phyloP scores from a whole-genome alignment of 2,888 invertebrate species.

The Campaea margaritaria region DNA sequence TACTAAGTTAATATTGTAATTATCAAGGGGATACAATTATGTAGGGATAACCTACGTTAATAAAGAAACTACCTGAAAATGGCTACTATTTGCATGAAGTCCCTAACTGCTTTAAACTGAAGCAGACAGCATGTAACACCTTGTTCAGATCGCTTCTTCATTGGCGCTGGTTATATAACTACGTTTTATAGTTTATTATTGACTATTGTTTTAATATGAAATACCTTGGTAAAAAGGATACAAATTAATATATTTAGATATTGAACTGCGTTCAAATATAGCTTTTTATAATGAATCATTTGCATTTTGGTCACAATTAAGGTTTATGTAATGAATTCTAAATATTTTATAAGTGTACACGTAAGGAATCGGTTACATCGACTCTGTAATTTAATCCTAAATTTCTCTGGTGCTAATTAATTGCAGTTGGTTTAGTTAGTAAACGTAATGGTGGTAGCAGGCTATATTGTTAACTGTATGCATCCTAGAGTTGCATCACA shows the following conservation, averaged over 20 bases:
- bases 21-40: not conserved
- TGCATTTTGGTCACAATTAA: constrained; percentile 48
- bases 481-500: constrained; percentile 6
- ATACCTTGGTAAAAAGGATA: constrained; percentile 26
- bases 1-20: constrained; percentile 21
- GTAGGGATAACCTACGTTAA: too few relatives aligned
- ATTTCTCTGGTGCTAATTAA: constrained; percentile 73
- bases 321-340: constrained; percentile 32
- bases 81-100: too few relatives aligned
- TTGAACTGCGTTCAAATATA: constrained; percentile 19
- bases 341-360: constrained; percentile 43
- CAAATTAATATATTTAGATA: constrained; percentile 34
- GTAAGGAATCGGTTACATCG: constrained; percentile 62
- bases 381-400: constrained; percentile 57
- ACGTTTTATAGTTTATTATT: too few relatives aligned
- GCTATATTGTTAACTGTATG: constrained; percentile 12
- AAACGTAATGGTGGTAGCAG: constrained; percentile 27
- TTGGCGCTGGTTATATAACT: too few relatives aligned
- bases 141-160: too few relatives aligned
- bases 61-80: too few relatives aligned
- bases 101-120: too few relatives aligned
- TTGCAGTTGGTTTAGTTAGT: constrained; percentile 54
- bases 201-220: constrained; percentile 15
- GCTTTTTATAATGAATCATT: constrained; percentile 41
- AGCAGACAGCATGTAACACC: too few relatives aligned